Percentiles rank a stretch among this genome's conserved stretches.
Conservation (phyloP, 2,888 invertebrate genomes). For the Lasioglossum figueresi region DNA sequence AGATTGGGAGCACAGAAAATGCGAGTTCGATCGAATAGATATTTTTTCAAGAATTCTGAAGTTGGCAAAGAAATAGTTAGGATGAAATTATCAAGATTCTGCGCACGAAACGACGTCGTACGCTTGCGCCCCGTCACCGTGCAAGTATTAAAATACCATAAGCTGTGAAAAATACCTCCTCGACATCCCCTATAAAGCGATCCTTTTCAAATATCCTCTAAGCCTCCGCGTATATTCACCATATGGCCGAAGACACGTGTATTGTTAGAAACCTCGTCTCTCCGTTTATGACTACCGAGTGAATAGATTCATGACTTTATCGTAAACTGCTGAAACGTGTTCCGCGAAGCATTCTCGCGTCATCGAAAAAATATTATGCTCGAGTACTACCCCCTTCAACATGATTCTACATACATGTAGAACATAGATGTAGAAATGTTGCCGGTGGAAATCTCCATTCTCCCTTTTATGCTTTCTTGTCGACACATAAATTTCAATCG, state of each 20-base stretch:
- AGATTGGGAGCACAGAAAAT: too few species aligned
- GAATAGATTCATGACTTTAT: constrained; percentile 8
- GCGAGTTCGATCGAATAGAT: not conserved
- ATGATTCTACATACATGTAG: not conserved
- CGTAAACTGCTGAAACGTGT: constrained; percentile 7
- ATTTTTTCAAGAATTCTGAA: too few species aligned
- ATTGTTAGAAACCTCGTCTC: not conserved
- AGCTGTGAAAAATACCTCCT: not conserved
- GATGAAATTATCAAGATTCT: not conserved
- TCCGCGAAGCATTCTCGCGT: not conserved
- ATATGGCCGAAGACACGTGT: not conserved
- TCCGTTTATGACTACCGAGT: not conserved
- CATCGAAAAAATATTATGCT: constrained; percentile 9
- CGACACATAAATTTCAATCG: not conserved
- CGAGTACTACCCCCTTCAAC: not conserved
- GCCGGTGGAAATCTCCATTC: not conserved
- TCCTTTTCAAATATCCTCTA: constrained; percentile 10
- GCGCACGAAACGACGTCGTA: not conserved
- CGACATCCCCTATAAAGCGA: not conserved
- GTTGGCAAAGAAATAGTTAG: not conserved
- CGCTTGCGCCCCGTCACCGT: not conserved
- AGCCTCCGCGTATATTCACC: not conserved
- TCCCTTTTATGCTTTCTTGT: not conserved
- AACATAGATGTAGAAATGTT: not conserved
- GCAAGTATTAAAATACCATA: constrained; percentile 1